These are phyloP conservation scores for Scotopteryx bipunctaria DNA, from an alignment of 2,888 invertebrate genomes.

Conservation along the genomic window DNA sequence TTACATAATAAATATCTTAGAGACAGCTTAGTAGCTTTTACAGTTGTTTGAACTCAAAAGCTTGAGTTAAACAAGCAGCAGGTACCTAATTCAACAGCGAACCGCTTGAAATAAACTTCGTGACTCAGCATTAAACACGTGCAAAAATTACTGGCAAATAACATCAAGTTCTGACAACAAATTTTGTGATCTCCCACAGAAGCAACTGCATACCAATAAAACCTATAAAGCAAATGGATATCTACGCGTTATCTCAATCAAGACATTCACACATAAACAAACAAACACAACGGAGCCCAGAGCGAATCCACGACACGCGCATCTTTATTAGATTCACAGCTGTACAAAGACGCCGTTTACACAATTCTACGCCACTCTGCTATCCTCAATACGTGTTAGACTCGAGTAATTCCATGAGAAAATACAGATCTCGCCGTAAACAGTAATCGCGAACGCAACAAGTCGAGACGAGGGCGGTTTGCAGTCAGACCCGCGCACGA, in stretches of 20 bases:
- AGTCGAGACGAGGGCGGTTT: constrained; percentile 54
- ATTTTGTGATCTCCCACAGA: constrained; percentile 20
- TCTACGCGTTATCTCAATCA: constrained; percentile 28
- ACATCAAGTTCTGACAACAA: constrained; percentile 12
- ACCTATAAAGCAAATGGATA: constrained; percentile 24
- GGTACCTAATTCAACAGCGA: constrained; percentile 14
- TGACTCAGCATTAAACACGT: constrained; percentile 27
- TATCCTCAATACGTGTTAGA: constrained; percentile 33
- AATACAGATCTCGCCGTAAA: constrained; percentile 55
- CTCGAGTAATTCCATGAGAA: constrained; percentile 34
- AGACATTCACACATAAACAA: constrained; percentile 29
- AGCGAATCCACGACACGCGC: constrained; percentile 31
- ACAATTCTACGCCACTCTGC: constrained; percentile 48
- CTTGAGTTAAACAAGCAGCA: constrained; percentile 18
- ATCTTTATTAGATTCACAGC: constrained; percentile 38
- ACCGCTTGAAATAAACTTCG: constrained; percentile 25
- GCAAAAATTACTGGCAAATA: constrained; percentile 20
- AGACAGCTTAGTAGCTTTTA: not conserved
- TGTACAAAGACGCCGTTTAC: constrained; percentile 31
- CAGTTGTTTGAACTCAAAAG: not conserved
- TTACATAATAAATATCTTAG: not conserved
- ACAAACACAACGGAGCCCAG: constrained; percentile 29
- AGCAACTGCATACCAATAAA: constrained; percentile 18
- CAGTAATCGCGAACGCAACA: constrained; percentile 64
- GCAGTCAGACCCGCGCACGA: constrained; percentile 44